These are phyloP conservation scores for Mionectes macconnelli DNA, from an alignment of 2,113 vertebrate species.

Conservation along the genomic window DNA sequence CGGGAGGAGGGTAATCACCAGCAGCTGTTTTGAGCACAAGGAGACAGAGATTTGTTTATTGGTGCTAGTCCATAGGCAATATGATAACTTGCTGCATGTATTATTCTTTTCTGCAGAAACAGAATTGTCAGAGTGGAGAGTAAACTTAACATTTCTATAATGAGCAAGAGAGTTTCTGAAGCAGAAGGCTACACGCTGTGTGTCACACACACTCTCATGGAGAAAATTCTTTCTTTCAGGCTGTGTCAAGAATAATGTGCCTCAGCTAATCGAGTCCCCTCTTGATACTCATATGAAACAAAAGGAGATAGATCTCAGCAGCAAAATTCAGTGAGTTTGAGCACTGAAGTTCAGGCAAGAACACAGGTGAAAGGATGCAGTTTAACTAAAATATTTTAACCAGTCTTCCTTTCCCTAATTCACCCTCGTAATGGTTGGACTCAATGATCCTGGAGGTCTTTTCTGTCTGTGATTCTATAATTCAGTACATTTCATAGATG, in stretches of 20 bases:
- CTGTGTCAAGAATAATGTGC: background rate
- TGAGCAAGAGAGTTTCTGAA: background rate
- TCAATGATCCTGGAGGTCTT: background rate
- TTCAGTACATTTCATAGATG: background rate
- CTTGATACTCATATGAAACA: background rate
- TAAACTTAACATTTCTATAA: constrained; percentile 1
- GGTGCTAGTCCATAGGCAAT: background rate
- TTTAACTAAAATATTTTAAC: background rate
- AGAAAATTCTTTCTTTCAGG: background rate
- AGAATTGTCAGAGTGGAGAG: background rate
- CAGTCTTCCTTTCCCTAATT: background rate
- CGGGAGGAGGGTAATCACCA: constrained; percentile 34
- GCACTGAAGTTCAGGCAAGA: background rate
- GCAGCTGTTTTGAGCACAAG: constrained; percentile 31
- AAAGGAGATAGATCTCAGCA: background rate
- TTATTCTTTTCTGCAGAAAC: background rate
- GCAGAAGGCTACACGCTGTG: background rate
- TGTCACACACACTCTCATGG: background rate
- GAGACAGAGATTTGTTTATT: background rate
- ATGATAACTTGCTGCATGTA: background rate
- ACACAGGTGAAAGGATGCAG: background rate
- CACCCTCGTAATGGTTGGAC: background rate
- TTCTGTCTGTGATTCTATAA: background rate
- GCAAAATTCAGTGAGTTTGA: background rate
- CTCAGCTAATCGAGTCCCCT: background rate